Base-by-base conservation (phyloP, 2,797 vertebrate species). In the Micropoecilia bifurca region DNA sequence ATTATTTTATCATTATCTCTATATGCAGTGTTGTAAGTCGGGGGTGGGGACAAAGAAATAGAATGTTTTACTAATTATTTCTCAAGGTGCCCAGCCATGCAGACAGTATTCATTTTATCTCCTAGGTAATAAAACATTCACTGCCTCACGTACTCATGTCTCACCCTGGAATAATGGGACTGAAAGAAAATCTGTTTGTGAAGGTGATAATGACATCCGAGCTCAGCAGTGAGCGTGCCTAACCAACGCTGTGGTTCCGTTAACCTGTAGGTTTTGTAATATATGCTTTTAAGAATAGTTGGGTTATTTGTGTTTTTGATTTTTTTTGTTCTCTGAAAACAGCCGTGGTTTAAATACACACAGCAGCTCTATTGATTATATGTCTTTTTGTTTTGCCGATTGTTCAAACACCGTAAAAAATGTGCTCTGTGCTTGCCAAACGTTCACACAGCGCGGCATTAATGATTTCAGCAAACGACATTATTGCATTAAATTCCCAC, bases 201-300 rank as follows among this genome's bases (percentile, higher is more conserved):
- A 66, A 77, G 74, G 3, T 53, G 43, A 79, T 84, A 55, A 82
- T 80, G 43, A 71, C 78, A 84, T 90, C 30, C 63, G 59, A 84
- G 76, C 45, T 82, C 55, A 57, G 85, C 74, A 68, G 20, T 25
- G 18, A n/a, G 7, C 18, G 30, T 46, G 7, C 39, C 10, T 75
- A 68, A 79, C 47, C 28, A 84, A 74, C 83, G 81, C 76, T 50
- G 78, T 46, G 12, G 61, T 59, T 71, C 47, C 55, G 57, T 73
- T 73, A 33, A 76, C 78, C 78, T 73, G 3, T 63, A 83, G 74
- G 86, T 79, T 79, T 87, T 8, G 82, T 87, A 86, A 74, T 53
- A 68, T 79, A 80, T 84, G 80, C 39, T 83, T 85, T 78, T 0
- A 46, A 78, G 75, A 57, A 22, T 50, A 50, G 18, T 50, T 50